Evolutionary conservation across 1,140 invertebrate species (phyloP).

Genomic region (Leguminivora glycinivorella): DNA sequence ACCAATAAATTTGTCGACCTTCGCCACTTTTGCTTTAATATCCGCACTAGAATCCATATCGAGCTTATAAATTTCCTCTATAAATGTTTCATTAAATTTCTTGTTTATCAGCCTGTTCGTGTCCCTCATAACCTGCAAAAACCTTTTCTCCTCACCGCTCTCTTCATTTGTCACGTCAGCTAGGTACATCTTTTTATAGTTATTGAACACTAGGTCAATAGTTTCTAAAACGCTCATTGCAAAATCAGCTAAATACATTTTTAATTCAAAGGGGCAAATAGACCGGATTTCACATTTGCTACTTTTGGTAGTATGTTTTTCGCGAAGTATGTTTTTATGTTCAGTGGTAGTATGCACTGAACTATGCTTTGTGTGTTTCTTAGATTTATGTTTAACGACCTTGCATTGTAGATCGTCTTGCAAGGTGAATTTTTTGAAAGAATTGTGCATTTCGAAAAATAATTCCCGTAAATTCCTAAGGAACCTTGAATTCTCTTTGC

Average conservation of each 20-base stretch:
- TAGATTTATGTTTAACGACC: constrained; percentile 15
- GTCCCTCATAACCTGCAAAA: constrained; percentile 40
- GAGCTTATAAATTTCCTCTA: constrained; percentile 42
- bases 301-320: neutral
- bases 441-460: constrained; percentile 41
- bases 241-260: constrained; percentile 47
- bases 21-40: constrained; percentile 43
- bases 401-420: constrained; percentile 50
- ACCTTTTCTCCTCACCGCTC: constrained; percentile 38
- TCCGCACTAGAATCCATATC: constrained; percentile 45
- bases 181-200: constrained; percentile 57
- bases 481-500: constrained; percentile 3
- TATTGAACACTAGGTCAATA: constrained; percentile 43
- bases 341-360: neutral
- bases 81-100: constrained; percentile 44
- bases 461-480: constrained; percentile 43
- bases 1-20: constrained; percentile 43
- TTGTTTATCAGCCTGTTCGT: constrained; percentile 33
- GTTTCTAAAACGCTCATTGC: constrained; percentile 54
- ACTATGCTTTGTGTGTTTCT: neutral
- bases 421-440: constrained; percentile 37
- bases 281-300: neutral
- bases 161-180: constrained; percentile 46
- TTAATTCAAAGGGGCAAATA: constrained; percentile 42
- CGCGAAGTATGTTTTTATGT: neutral